A percentile compares a stretch with the other conserved stretches of the same genome.
phyloP scores from a whole-genome alignment of 2,113 vertebrate species.

The Nothocercus nigrocapillus region DNA sequence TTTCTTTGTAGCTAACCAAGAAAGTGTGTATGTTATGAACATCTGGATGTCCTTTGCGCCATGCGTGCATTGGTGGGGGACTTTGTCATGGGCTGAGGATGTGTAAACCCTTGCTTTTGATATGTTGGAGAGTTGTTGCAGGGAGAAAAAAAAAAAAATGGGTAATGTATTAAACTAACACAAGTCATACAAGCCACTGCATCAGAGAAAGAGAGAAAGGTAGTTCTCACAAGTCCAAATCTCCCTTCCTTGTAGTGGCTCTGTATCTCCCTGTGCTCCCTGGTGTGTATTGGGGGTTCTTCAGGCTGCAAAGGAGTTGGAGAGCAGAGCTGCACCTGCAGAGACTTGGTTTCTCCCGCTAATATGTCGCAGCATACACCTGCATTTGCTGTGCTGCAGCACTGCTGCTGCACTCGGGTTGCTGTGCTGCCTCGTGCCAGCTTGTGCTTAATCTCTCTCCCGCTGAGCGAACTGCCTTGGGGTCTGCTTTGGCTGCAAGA shows the following conservation, averaged over 20 bases:
- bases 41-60: neutral
- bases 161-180: neutral
- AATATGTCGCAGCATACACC: neutral
- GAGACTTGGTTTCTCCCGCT: neutral
- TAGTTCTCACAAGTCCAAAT: neutral
- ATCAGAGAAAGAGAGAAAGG: neutral
- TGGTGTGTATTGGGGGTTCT: neutral
- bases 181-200: neutral
- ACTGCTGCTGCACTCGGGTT: fast-evolving
- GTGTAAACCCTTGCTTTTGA: neutral
- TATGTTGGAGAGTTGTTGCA: neutral
- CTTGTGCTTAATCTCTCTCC: neutral
- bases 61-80: neutral
- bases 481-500: neutral
- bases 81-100: neutral
- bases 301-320: neutral
- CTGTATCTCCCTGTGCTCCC: neutral
- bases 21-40: neutral
- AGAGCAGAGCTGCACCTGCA: neutral
- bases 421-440: neutral
- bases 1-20: neutral
- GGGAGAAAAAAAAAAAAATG: neutral
- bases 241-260: neutral
- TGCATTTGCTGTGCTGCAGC: neutral
- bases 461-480: neutral